phyloP scores from a whole-genome alignment of 2,797 vertebrate genomes.

The Pteronotus mesoamericanus region DNA sequence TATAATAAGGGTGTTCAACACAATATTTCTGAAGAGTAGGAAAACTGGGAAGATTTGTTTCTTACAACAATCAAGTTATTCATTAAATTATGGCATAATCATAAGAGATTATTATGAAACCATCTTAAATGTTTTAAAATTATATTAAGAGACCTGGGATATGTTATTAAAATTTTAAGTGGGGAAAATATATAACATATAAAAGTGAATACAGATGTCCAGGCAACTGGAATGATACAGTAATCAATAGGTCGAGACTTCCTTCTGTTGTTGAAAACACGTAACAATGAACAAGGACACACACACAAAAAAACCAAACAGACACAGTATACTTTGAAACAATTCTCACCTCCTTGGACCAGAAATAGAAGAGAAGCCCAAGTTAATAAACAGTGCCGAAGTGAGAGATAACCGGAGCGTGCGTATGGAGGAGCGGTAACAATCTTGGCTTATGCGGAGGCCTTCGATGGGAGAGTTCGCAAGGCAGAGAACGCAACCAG shows the following conservation, averaged over 20 bases:
- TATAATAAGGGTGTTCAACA: neutral
- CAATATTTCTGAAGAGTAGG: neutral
- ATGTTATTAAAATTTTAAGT: neutral
- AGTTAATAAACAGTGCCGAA: neutral
- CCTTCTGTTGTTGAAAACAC: neutral
- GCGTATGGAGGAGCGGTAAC: neutral
- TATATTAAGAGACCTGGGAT: conserved; percentile 14
- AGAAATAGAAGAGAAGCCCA: neutral
- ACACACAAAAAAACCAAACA: neutral
- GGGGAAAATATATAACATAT: neutral
- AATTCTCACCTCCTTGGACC: neutral
- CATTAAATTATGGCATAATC: neutral
- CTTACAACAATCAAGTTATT: conserved; percentile 16
- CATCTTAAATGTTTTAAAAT: neutral
- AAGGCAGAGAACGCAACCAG: neutral
- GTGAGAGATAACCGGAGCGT: neutral
- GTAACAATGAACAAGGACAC: neutral
- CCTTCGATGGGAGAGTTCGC: neutral
- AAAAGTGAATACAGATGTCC: neutral
- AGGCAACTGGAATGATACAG: neutral
- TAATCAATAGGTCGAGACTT: neutral
- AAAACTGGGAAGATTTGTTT: neutral
- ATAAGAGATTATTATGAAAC: neutral
- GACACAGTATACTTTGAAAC: neutral
- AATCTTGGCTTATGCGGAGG: neutral